Conservation (phyloP, 2,113 vertebrate species). For the Elachura formosa region DNA sequence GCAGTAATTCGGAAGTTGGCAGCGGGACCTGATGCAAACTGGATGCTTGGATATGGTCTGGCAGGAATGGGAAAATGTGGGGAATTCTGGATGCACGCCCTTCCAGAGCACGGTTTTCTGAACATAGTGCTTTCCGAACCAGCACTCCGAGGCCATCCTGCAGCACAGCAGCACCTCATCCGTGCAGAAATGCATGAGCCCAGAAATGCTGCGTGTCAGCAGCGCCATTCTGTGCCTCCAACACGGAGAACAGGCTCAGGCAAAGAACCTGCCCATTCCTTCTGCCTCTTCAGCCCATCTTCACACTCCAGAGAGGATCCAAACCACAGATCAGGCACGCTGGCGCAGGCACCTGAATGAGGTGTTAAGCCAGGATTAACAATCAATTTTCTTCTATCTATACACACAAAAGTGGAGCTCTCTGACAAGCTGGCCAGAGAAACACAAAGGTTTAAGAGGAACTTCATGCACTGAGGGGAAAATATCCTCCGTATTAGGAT, state of each 20-base stretch:
- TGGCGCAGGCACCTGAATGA: neutral
- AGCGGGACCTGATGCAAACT: neutral
- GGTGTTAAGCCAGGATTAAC: neutral
- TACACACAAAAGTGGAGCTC: neutral
- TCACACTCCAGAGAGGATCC: neutral
- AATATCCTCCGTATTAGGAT: neutral
- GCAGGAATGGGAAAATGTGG: neutral
- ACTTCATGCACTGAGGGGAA: neutral
- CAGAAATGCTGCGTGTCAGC: neutral
- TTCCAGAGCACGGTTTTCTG: neutral
- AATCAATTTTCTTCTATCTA: neutral
- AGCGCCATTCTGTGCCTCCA: neutral
- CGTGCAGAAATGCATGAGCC: neutral
- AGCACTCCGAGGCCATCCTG: neutral
- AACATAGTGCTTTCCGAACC: too few species aligned
- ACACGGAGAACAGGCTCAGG: neutral
- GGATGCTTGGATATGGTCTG: neutral
- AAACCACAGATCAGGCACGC: neutral
- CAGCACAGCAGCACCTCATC: neutral
- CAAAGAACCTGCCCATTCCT: neutral
- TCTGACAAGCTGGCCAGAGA: neutral
- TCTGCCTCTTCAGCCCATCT: neutral
- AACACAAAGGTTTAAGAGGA: neutral
- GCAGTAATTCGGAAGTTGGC: neutral
- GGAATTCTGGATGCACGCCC: slow-evolving; percentile 14